Conservation (phyloP, 35 echinoderm and acorn worm genomes). For the Apostichopus japonicus region DNA sequence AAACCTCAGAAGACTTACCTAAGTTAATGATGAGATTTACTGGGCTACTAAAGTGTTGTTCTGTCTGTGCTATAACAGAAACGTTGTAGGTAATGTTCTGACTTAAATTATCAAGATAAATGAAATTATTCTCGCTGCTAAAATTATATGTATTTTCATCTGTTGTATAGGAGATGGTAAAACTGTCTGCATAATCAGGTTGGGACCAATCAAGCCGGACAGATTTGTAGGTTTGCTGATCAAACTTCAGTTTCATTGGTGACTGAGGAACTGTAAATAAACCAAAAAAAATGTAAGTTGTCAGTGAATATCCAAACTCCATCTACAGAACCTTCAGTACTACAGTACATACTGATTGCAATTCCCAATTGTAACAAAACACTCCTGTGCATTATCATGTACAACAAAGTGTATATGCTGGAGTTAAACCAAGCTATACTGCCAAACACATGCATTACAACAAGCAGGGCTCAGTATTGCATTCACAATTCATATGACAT, state of each 20-base stretch:
- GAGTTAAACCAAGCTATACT: too few relatives aligned
- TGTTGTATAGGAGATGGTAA: neutral
- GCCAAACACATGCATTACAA: too few relatives aligned
- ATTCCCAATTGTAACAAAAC: neutral
- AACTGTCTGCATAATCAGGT: neutral
- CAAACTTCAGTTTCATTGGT: neutral
- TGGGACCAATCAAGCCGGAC: neutral
- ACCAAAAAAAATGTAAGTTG: neutral
- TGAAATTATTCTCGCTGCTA: too few relatives aligned
- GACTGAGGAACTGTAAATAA: neutral
- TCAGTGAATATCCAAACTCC: neutral
- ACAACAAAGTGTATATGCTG: too few relatives aligned
- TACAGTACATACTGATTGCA: neutral
- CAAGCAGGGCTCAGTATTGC: too few relatives aligned
- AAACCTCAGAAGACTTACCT: neutral
- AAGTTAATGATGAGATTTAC: neutral
- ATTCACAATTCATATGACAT: too few relatives aligned
- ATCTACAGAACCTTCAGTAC: neutral
- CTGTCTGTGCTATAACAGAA: constrained; percentile 15
- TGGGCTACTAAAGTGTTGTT: neutral
- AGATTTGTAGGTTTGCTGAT: constrained; percentile 6
- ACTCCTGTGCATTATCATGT: too few relatives aligned
- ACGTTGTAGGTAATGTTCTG: neutral
- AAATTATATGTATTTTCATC: neutral
- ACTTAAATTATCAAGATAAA: constrained; percentile 12